phyloP scores from a whole-genome alignment of 2,113 vertebrate species.

The Myotis brandtii region DNA sequence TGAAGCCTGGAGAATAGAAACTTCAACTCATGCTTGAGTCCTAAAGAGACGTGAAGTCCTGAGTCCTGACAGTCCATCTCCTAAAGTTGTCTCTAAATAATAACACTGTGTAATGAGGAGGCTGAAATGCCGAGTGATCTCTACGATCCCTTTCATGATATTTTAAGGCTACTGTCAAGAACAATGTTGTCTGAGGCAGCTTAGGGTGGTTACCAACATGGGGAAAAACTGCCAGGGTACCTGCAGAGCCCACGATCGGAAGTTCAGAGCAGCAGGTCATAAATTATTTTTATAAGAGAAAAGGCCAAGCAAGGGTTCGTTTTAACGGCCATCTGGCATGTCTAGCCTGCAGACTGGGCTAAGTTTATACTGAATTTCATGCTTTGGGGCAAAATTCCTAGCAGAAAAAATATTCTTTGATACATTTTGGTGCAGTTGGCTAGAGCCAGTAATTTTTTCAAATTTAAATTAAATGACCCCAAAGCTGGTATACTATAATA shows the following conservation, averaged over 20 bases:
- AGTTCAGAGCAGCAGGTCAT: conserved; percentile 63
- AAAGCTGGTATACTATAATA: conserved; percentile 3
- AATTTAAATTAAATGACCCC: conserved; percentile 54
- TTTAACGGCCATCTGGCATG: conserved; percentile 45
- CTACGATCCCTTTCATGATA: not conserved
- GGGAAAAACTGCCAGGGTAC: conserved; percentile 28
- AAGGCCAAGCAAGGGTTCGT: conserved; percentile 22
- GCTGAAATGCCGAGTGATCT: not conserved
- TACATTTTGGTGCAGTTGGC: conserved; percentile 43
- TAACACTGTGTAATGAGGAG: not conserved
- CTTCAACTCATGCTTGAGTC: not conserved
- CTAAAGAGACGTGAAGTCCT: not conserved
- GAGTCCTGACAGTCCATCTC: not conserved
- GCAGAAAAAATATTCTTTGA: conserved; percentile 42
- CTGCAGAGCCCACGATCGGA: not conserved
- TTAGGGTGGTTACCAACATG: not conserved
- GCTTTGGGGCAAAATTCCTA: conserved; percentile 61
- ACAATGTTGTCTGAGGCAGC: not conserved
- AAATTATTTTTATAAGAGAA: conserved; percentile 68
- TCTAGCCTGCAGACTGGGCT: conserved; percentile 22
- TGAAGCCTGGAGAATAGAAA: not conserved
- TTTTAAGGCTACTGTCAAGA: conserved; percentile 40
- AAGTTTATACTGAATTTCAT: conserved; percentile 55
- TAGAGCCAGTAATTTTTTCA: conserved; percentile 39
- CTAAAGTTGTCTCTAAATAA: conserved; percentile 31